Evolutionary conservation across 2,888 invertebrate genomes (phyloP).

Genomic region (Pristionchus exspectatus): DNA sequence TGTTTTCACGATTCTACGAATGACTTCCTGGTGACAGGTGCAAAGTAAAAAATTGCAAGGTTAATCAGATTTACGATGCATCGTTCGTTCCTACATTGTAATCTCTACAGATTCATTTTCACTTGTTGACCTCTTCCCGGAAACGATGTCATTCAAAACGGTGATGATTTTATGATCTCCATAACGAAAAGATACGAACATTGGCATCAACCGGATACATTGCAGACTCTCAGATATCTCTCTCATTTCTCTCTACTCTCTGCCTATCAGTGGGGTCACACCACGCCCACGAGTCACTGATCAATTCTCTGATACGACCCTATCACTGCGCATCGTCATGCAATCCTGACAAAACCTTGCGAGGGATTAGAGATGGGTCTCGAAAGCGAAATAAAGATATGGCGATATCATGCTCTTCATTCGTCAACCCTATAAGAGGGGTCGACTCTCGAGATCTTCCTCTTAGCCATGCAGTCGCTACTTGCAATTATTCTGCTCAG

Average conservation of each 20-base stretch:
- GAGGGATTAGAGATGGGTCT: not conserved
- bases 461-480: not conserved
- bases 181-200: not conserved
- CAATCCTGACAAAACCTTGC: not conserved
- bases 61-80: too few relatives aligned
- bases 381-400: not conserved
- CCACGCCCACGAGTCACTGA: not conserved
- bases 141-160: not conserved
- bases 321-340: not conserved
- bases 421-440: not conserved
- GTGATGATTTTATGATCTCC: not conserved
- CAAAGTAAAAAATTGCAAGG: not conserved
- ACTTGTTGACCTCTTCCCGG: not conserved
- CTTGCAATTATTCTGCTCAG: not conserved
- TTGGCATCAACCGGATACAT: not conserved
- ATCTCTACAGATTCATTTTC: not conserved
- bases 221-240: not conserved
- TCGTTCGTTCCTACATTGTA: too few relatives aligned
- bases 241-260: not conserved
- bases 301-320: not conserved
- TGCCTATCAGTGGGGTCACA: too few relatives aligned
- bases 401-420: not conserved
- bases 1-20: not conserved
- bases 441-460: not conserved
- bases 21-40: not conserved